Evolutionary conservation across 2,888 invertebrate genomes (phyloP), one percentile per base, ranked within the genome.

Genomic region (Tromatobia lineatoria): DNA sequence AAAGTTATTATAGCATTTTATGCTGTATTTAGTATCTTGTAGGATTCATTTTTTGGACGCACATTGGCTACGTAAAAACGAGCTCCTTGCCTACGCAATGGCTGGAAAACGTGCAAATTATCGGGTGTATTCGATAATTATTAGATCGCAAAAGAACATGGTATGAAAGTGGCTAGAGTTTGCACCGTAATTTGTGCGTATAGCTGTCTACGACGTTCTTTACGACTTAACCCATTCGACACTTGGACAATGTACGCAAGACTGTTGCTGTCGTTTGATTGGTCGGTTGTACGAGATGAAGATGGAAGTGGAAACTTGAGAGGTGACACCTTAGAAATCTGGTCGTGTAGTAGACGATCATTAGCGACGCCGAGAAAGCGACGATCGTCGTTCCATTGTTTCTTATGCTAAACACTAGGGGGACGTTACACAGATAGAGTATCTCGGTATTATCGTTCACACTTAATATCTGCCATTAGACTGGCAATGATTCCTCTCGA

Each of bases 291-390:
- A 11, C 23, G 54, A 38, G 54, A 80, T 59, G 47, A 29, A 54
- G 67, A 83, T 76, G 76, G 76, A 83, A 70, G 75, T 75, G 79
- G 75, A 67, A 66, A 83, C 76, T 80, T 83, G 64, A 67, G 52
- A 80, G 73, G 82, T 79, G 83, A 83, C 85, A 88, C 86, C 85
- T 87, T 87, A 79, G 87, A 89, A 88, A 88, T 87, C 81, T 83
- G 52, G 69, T 80, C 73, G 50, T 80, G 45, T 45, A 70, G 59
- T 59, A 80, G 79, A 80, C 70, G 70, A 80, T 82, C 82, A 85
- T 85, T 85, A 85, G 85, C 79, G 75, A 66, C 69, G 50, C 57
- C 57, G 84, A 79, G 84, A 85, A 81, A 85, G 84, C 81, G 74
- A 71, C 67, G 34, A 64, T 42, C 64, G 50, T 76, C 42, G 52